Base-by-base conservation (phyloP, 2,113 vertebrate genomes). In the Melanerpes aurifrons region DNA sequence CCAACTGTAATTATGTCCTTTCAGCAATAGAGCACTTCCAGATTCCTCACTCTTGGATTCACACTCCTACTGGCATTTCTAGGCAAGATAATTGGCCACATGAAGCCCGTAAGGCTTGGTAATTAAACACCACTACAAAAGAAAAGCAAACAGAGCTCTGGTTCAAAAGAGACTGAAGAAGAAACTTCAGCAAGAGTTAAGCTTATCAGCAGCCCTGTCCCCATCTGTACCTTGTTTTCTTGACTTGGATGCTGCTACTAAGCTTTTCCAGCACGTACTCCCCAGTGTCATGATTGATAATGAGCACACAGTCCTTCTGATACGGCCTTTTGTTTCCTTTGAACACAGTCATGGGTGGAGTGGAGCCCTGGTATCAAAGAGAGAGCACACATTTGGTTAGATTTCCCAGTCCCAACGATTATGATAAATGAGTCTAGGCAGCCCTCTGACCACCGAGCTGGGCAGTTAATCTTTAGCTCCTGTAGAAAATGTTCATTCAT, bases 221-320 rank as follows among this genome's bases (percentile, higher is more conserved):
- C 66, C 48, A 92, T 91, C 16, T 97, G 97, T 95, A 99, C 99
- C 99, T 99, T 85, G 99, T 99, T 94, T 99, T 99, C 98, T 99
- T 99, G 87, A 99, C 99, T 93, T 99, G 99, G 95, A 99, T 99
- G 98, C 98, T 99, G 98, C 99, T 99, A 96, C 98, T 99, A 75
- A 99, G 98, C 90, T 99, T 99, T 96, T 99, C 99, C 97, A 99
- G 97, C 26, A 99, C 98, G 24, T 98, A 99, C 53, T 99, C 99
- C 7, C 99, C 99, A 5, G 99, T 99, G 97, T 99, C 99, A 28
- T 99, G 99, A 94, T 99, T 99, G 85, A 99, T 99, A 94, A 99
- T 99, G 81, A 99, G 99, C 66, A 99, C 99, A 68, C 99, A 99
- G 96, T 99, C 99, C 95, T 99, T 99, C 97, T 99, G 99, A 95